These are phyloP conservation scores for Acrobasis consociella DNA, from an alignment of 2,888 invertebrate species.

Conservation along the genomic window DNA sequence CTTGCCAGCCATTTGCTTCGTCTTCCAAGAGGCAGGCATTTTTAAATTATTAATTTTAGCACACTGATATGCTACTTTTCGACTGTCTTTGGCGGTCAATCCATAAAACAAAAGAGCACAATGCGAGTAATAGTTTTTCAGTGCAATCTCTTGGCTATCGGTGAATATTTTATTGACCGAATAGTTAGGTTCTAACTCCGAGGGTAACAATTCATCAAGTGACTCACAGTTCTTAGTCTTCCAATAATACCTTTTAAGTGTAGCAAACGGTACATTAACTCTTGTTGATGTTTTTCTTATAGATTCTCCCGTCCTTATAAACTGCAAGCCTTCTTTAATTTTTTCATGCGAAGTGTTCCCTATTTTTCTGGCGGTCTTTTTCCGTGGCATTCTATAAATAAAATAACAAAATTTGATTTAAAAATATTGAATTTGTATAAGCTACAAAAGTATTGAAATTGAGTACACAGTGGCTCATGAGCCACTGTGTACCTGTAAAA, in stretches of 20 bases:
- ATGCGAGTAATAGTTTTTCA: slow-evolving; percentile 29
- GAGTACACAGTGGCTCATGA: slow-evolving; percentile 13
- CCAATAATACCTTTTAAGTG: too few relatives aligned
- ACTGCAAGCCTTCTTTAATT: too few relatives aligned
- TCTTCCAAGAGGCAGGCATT: slow-evolving; percentile 27
- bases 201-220: too few relatives aligned
- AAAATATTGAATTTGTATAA: slow-evolving; percentile 22
- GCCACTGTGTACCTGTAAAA: not conserved
- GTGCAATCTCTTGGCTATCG: slow-evolving; percentile 25
- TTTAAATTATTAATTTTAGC: slow-evolving; percentile 30
- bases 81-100: slow-evolving; percentile 30
- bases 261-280: too few relatives aligned
- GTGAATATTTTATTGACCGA: slow-evolving; percentile 18
- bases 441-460: slow-evolving; percentile 24
- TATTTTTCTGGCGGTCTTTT: too few relatives aligned
- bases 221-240: too few relatives aligned
- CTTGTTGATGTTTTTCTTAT: too few relatives aligned
- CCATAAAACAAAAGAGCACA: slow-evolving; percentile 32
- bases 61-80: slow-evolving; percentile 15
- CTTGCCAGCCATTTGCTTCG: slow-evolving; percentile 27
- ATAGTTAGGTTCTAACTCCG: too few relatives aligned
- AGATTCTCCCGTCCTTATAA: too few relatives aligned
- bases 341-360: too few relatives aligned
- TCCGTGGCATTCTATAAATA: not conserved
- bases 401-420: slow-evolving; percentile 9